Conservation (phyloP, 2,888 invertebrate genomes). For the Clistopyga incitator region DNA sequence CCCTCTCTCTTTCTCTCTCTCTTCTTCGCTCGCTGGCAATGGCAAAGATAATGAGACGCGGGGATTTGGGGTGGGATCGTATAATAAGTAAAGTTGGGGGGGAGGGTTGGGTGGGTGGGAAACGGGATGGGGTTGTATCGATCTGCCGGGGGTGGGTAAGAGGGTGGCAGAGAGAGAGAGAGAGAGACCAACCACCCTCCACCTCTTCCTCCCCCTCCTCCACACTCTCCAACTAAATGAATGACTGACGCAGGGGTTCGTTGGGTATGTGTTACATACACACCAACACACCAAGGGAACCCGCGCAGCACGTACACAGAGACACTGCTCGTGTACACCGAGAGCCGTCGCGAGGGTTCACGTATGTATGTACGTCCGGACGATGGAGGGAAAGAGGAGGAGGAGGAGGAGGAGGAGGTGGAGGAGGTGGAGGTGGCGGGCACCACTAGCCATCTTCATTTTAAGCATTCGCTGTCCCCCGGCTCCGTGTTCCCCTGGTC, state of each 20-base stretch:
- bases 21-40: constrained; percentile 74
- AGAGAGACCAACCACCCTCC: constrained; percentile 79
- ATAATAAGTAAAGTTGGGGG: constrained; percentile 73
- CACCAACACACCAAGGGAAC: constrained; percentile 64
- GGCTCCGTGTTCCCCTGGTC: constrained; percentile 60
- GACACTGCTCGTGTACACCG: constrained; percentile 61
- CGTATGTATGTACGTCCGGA: constrained; percentile 63
- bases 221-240: constrained; percentile 85
- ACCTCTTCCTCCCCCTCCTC: constrained; percentile 87
- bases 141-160: constrained; percentile 80
- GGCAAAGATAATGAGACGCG: constrained; percentile 82
- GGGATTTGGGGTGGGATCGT: constrained; percentile 75
- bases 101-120: constrained; percentile 71
- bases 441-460: constrained; percentile 86
- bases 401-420: constrained; percentile 80
- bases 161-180: constrained; percentile 74
- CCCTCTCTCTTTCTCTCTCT: constrained; percentile 72
- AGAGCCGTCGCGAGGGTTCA: constrained; percentile 34
- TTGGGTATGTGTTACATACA: constrained; percentile 76
- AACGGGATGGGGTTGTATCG: constrained; percentile 82
- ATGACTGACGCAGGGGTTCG: constrained; percentile 83
- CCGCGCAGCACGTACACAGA: constrained; percentile 62
- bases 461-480: constrained; percentile 83
- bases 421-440: constrained; percentile 85
- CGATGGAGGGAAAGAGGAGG: constrained; percentile 46